Evolutionary conservation across 2,888 invertebrate species (phyloP), one percentile per base, ranked within the genome.

Genomic region (Calliphora vomitoria): DNA sequence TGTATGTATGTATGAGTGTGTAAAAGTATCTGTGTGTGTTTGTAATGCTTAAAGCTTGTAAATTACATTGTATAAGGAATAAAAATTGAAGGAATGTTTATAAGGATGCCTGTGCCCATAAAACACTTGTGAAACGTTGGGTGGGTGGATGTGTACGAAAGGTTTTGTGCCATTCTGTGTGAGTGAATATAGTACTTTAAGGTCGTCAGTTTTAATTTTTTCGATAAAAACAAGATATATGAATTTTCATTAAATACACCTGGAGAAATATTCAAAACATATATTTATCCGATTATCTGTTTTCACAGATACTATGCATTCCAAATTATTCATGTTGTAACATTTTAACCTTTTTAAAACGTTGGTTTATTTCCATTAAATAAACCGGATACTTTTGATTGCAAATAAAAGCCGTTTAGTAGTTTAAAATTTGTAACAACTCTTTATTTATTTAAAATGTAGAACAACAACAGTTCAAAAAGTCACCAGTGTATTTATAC

Each of bases 191-290:
- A 50, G 60, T 68, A 82, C 81, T 84, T 86, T 75, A 86, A 86
- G 88, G 88, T 88, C 88, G 86, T 86, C 84, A 84, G 78, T 82
- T 69, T 79, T 55, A 75, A 72, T 76, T 74, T 83, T 86, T 83
- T 69, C 75, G 55, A 62, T 78, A 74, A 71, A 66, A 85, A 11
- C 15, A 76, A 82, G 20, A 25, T 68, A 81, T 15, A 69, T 38
- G 18, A 72, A 15, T 47, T 75, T 64, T 47, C 55, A 66, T 82
- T 55, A 25, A 71, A 75, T 75, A 64, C 78, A 87, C 85, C 8
- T 11, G 11, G n/a, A 79, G 31, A 81, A 75, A 69, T 18, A 35
- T n/a, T n/a, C n/a, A n/a, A n/a, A n/a, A n/a, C n/a, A n/a, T n/a
- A n/a, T n/a, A n/a, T n/a, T n/a, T n/a, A n/a, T n/a, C n/a, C n/a